These are phyloP conservation scores for Achroia grisella DNA, from an alignment of 1,140 invertebrate genomes.

Conservation along the genomic window DNA sequence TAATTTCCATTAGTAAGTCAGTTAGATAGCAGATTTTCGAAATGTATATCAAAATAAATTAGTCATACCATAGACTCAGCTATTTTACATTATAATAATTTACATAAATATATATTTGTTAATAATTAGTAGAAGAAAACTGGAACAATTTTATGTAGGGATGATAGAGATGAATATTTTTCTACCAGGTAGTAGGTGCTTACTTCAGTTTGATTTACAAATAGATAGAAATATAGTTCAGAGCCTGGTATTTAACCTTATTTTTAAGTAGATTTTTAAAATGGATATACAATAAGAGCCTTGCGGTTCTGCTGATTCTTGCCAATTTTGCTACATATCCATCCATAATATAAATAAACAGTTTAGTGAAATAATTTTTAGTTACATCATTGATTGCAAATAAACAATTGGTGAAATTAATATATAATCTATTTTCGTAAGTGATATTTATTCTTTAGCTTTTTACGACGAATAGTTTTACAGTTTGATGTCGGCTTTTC, in stretches of 20 bases:
- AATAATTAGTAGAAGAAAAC: slow-evolving; percentile 42
- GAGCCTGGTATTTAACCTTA: slow-evolving; percentile 55
- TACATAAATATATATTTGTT: slow-evolving; percentile 45
- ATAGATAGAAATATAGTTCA: slow-evolving; percentile 60
- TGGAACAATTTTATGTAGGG: slow-evolving; percentile 64
- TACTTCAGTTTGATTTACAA: slow-evolving; percentile 55
- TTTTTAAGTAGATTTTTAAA: slow-evolving; percentile 56
- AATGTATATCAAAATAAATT: slow-evolving; percentile 59
- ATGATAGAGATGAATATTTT: slow-evolving; percentile 65
- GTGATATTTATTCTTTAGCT: slow-evolving; percentile 62
- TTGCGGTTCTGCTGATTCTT: slow-evolving; percentile 53
- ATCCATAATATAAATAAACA: slow-evolving; percentile 59
- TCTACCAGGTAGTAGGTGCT: slow-evolving; percentile 67
- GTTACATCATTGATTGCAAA: slow-evolving; percentile 33
- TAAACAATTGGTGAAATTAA: slow-evolving; percentile 42
- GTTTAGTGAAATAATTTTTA: slow-evolving; percentile 43
- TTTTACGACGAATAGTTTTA: slow-evolving; percentile 65
- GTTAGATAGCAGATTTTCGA: slow-evolving; percentile 67
- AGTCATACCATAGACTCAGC: slow-evolving; percentile 52
- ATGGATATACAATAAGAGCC: slow-evolving; percentile 35
- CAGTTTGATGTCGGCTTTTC: slow-evolving; percentile 69
- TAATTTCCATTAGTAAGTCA: slow-evolving; percentile 62
- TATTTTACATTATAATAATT: slow-evolving; percentile 39
- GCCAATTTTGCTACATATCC: slow-evolving; percentile 64
- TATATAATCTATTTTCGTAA: slow-evolving; percentile 60